A percentile compares a stretch with the other conserved stretches of the same genome.
phyloP scores from a whole-genome alignment of 2,888 invertebrate genomes.

The Mylabris sibirica region DNA sequence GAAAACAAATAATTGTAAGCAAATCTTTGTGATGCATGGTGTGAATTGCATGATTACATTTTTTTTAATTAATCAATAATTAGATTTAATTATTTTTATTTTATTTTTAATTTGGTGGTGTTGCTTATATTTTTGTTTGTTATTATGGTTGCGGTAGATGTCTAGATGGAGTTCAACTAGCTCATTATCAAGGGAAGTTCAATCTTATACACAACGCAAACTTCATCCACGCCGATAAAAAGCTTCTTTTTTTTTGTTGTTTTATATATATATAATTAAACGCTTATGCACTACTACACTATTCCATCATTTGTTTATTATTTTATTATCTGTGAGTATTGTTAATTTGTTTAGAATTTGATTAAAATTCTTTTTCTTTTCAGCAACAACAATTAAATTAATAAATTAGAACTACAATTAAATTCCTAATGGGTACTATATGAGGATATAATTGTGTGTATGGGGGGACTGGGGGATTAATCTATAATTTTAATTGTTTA shows the following conservation, averaged over 20 bases:
- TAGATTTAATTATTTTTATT: not conserved
- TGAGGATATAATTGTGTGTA: not conserved
- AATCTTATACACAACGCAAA: constrained; percentile 66
- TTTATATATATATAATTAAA: constrained; percentile 27
- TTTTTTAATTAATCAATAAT: not conserved
- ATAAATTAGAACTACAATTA: not conserved
- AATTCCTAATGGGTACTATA: not conserved
- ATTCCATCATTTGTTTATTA: not conserved
- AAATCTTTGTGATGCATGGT: constrained; percentile 30
- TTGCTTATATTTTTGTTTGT: constrained; percentile 53
- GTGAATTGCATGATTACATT: constrained; percentile 8
- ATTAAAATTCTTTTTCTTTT: not conserved
- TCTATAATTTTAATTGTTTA: not conserved
- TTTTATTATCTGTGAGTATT: not conserved
- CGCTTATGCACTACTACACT: not conserved
- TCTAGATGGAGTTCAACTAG: constrained; percentile 72
- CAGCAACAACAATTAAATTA: not conserved
- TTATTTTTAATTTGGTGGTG: constrained; percentile 46
- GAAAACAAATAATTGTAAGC: constrained; percentile 27
- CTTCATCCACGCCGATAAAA: constrained; percentile 59
- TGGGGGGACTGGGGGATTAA: not conserved
- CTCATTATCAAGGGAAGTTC: constrained; percentile 69
- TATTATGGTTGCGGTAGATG: constrained; percentile 65
- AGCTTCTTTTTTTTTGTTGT: constrained; percentile 24
- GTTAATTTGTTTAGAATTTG: not conserved